Evolutionary conservation across 2,797 vertebrate species (phyloP), one percentile per base, ranked within the genome.

Genomic region (Nannoperca obscura): DNA sequence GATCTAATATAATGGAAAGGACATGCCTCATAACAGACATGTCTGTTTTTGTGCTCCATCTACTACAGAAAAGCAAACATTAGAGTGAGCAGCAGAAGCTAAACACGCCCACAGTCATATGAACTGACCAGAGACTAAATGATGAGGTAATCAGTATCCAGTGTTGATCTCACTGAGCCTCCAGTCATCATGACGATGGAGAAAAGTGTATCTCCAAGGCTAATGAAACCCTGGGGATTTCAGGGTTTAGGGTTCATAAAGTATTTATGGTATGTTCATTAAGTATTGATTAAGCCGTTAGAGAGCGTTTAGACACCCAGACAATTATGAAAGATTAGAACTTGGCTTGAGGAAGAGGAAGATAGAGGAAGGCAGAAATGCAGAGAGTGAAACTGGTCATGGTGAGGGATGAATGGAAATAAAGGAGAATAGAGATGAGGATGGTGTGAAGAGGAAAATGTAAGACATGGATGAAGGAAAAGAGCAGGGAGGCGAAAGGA

Each of bases 181-280:
- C 50, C 24, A 88, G 86, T 79, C 81, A 81, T 87, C 55, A 49
- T 65, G 76, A 76, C 80, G 78, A 90, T 81, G 71, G 79, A 83
- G 78, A 89, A 87, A 91, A 85, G 77, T 76, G 81, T 89, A 91
- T 91, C 79, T 92, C 81, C 66, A 85, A 81, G 75, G 82, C 76
- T 93, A 91, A 94, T 88, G 86, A 93, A 92, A 87, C 92, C 93
- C 91, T 40, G 24, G 88, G 86, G 91, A 91, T 85, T 81, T 76
- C 69, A 84, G 80, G 86, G 84, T 94, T 94, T 93, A 94, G 86
- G 80, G 72, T 88, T 91, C 90, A 94, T 95, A 87, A 95, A 94
- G 82, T 93, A 95, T 95, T 93, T 91, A 95, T 92, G 87, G 81
- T 86, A 87, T 80, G 83, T 91, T 94, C 93, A 93, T 95, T 94